Evolutionary conservation across 1,140 invertebrate species (phyloP).

Genomic region (Pissodes strobi): DNA sequence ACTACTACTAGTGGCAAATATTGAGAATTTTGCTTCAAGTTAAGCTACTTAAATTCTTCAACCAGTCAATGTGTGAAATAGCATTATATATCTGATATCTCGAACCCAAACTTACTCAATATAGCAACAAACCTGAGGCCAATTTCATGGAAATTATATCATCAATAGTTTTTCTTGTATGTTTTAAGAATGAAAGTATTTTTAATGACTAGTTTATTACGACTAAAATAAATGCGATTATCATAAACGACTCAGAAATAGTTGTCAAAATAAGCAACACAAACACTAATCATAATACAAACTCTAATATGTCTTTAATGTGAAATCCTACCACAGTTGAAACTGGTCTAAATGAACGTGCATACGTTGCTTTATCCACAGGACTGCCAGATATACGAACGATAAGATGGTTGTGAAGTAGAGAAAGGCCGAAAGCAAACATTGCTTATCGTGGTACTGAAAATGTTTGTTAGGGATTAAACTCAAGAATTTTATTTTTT

Average conservation of each 20-base stretch:
- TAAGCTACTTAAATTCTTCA: too few relatives aligned
- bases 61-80: too few relatives aligned
- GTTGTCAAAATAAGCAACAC: not conserved
- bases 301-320: constrained; percentile 17
- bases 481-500: not conserved
- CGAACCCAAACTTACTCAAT: too few relatives aligned
- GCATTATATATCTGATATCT: too few relatives aligned
- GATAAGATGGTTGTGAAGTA: constrained; percentile 55
- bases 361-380: constrained; percentile 55
- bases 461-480: too few relatives aligned
- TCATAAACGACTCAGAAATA: not conserved
- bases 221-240: too few relatives aligned
- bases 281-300: constrained; percentile 5
- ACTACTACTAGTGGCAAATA: too few relatives aligned
- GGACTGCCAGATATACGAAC: constrained; percentile 51
- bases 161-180: too few relatives aligned
- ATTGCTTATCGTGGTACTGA: constrained; percentile 46
- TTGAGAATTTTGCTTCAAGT: too few relatives aligned
- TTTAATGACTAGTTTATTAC: not conserved
- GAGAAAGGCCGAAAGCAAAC: constrained; percentile 52
- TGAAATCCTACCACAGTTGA: constrained; percentile 52
- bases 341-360: constrained; percentile 52
- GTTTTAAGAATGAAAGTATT: not conserved
- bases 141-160: too few relatives aligned
- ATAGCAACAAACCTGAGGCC: too few relatives aligned